phyloP scores from a whole-genome alignment of 2,113 vertebrate species.

The Cephalopterus ornatus region DNA sequence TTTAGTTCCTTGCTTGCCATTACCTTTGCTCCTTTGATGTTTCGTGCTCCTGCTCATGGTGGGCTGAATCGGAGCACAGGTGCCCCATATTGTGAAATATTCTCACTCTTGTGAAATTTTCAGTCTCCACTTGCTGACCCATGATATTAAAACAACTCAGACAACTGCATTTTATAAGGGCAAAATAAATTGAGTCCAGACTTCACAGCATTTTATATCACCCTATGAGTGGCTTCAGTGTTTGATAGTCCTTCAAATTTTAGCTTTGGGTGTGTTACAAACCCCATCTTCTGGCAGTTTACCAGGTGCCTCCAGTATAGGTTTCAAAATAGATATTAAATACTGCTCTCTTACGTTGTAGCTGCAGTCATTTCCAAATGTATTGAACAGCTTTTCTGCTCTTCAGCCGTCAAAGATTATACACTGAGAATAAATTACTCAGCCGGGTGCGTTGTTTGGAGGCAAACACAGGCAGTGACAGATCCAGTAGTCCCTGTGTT shows the following conservation, averaged over 20 bases:
- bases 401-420: conserved; percentile 45
- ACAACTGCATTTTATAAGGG: neutral
- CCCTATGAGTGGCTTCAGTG: neutral
- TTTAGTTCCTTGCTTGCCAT: neutral
- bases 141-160: neutral
- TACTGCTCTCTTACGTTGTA: neutral
- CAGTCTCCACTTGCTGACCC: neutral
- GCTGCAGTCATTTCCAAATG: neutral
- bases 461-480: conserved; percentile 39
- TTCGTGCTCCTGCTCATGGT: neutral
- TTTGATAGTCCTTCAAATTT: conserved; percentile 5
- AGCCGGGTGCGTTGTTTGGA: conserved; percentile 51
- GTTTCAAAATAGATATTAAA: conserved; percentile 49
- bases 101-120: neutral
- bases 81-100: neutral
- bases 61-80: neutral
- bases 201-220: neutral
- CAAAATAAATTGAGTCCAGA: conserved; percentile 25
- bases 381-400: conserved; percentile 46
- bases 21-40: neutral
- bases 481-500: conserved; percentile 47
- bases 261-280: conserved; percentile 38
- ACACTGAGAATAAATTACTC: conserved; percentile 63
- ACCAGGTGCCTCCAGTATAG: neutral
- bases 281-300: conserved; percentile 54